Evolutionary conservation across 1,140 invertebrate species (phyloP).

Genomic region (Theocolax elegans): DNA sequence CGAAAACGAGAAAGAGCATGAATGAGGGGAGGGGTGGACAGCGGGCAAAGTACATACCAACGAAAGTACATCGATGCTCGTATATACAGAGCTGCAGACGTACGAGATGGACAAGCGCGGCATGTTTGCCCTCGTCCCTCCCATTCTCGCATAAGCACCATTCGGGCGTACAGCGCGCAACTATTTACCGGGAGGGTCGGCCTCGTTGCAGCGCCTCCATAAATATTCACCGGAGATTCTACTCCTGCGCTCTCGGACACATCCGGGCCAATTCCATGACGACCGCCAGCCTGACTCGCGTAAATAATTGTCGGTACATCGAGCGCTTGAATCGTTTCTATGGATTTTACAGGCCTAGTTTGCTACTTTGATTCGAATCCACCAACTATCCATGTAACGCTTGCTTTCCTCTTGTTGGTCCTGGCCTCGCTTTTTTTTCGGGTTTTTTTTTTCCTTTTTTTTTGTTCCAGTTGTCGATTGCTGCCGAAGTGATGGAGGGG

Average conservation of each 20-base stretch:
- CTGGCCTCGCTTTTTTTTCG: not conserved
- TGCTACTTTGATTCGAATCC: constrained; percentile 19
- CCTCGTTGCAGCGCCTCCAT: constrained; percentile 37
- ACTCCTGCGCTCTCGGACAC: not conserved
- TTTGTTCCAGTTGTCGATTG: too few species aligned
- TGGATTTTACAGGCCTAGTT: constrained; percentile 22
- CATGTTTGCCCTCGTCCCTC: not conserved
- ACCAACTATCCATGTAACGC: not conserved
- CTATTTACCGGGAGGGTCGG: constrained; percentile 32
- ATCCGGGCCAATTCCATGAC: not conserved
- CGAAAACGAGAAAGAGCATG: too few species aligned
- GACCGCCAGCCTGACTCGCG: constrained; percentile 4
- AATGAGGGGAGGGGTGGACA: too few species aligned
- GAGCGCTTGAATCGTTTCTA: constrained; percentile 1
- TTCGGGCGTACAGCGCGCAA: constrained; percentile 14
- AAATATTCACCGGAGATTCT: constrained; percentile 41
- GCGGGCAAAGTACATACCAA: too few species aligned
- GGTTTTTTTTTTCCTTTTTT: constrained; percentile 7
- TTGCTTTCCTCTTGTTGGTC: too few species aligned
- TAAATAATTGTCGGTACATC: constrained; percentile 44
- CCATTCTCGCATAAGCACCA: too few species aligned
- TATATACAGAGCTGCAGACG: too few species aligned
- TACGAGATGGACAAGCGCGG: not conserved
- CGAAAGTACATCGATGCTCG: too few species aligned
- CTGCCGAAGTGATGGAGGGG: too few species aligned